Evolutionary conservation across 2,888 invertebrate species (phyloP), one percentile per base, ranked within the genome.

Genomic region (Acleris literana): DNA sequence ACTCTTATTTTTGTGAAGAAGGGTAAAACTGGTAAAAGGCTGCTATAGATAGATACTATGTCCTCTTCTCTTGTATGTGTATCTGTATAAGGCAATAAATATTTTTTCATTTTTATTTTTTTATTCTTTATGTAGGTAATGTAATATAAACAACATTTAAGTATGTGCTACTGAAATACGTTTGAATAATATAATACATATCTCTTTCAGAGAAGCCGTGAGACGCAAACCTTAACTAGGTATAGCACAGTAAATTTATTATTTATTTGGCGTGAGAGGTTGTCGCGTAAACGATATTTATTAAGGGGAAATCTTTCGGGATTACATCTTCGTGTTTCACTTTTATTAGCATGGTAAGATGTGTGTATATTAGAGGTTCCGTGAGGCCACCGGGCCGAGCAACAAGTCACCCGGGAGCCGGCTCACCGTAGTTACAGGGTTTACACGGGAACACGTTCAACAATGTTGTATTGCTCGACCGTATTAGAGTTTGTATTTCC

Each of bases 401-500:
- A 80, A 83, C 83, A 82, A 79, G 79, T 79, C 86, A 72, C 78
- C 25, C 56, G 85, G 80, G 84, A 81, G 72, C 70, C 68, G 75
- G 80, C 82, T 83, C 85, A 81, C 83, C 73, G 82, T 83, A 82
- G 85, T 86, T 84, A 84, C 82, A 80, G 84, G 84, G 87, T 88
- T 87, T 87, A 86, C 86, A 86, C 86, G 83, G 80, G 74, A 83
- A 83, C 84, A 85, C 80, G 83, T 78, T 79, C 81, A 86, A 86
- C 88, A 85, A 84, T 85, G 86, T 89, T 88, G 87, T 86, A 87
- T 86, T 82, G 81, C 77, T 68, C 60, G 68, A 74, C 73, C 78
- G 80, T 83, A 87, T 86, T 86, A 86, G 78, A 82, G 78, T 85
- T 83, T 81, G 82, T 83, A 90, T 90, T 90, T 89, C 89, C 89